phyloP scores from a whole-genome alignment of 2,113 vertebrate species.

The Opisthocomus hoazin region DNA sequence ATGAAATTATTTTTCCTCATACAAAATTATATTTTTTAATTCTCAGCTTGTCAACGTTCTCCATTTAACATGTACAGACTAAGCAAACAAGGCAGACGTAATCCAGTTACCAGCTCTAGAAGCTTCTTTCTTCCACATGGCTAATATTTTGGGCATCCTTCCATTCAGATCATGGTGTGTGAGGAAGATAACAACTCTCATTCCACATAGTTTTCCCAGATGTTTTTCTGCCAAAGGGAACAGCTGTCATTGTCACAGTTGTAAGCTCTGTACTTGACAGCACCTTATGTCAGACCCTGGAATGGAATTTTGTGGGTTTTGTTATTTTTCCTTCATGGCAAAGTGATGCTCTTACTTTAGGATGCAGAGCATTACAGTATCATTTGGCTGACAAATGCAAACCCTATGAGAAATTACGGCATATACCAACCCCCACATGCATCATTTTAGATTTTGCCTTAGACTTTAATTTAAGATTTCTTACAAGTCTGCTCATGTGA shows the following conservation, averaged over 20 bases:
- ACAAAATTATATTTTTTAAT: neutral
- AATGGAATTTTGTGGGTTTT: conserved; percentile 14
- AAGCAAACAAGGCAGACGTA: neutral
- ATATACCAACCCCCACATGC: neutral
- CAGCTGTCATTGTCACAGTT: conserved; percentile 67
- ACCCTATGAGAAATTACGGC: neutral
- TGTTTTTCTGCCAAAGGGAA: conserved; percentile 61
- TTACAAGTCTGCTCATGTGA: neutral
- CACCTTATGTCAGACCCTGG: conserved; percentile 39
- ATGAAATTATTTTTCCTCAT: neutral
- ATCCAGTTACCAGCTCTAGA: neutral
- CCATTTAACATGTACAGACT: neutral
- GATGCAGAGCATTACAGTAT: neutral
- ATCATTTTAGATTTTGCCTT: conserved; percentile 5
- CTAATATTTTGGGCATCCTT: conserved; percentile 42
- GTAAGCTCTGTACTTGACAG: conserved; percentile 47
- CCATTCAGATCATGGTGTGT: conserved; percentile 21
- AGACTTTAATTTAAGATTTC: conserved; percentile 1
- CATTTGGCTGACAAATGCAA: neutral
- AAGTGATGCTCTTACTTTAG: neutral
- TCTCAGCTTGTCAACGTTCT: neutral
- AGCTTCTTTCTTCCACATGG: neutral
- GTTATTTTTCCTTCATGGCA: neutral
- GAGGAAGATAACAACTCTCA: conserved; percentile 37
- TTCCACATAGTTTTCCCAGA: conserved; percentile 55